phyloP scores from a whole-genome alignment of 2,113 vertebrate genomes.

The Oplegnathus fasciatus region DNA sequence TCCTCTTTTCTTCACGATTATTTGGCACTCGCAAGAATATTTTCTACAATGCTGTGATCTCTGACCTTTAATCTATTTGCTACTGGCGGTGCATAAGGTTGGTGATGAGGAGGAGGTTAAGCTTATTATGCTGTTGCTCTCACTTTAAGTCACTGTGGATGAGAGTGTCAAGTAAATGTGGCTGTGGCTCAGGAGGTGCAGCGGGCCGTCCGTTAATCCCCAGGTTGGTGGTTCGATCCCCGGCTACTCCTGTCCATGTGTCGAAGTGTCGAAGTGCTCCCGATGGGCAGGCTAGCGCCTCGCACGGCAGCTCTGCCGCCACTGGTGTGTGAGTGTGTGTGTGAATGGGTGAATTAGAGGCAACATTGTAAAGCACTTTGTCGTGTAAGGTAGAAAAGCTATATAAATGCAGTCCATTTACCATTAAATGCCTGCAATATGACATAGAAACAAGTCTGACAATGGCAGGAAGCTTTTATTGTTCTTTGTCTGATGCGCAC shows the following conservation, averaged over 20 bases:
- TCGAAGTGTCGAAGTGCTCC: no score
- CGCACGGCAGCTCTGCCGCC: no score
- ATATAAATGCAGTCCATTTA: no score
- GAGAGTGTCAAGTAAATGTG: not conserved
- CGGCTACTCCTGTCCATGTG: no score
- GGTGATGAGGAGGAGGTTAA: not conserved
- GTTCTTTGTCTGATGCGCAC: conserved; percentile 11
- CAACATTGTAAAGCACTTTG: no score
- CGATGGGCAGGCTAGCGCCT: no score
- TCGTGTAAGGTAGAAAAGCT: no score
- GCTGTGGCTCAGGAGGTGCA: no score
- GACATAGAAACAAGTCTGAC: conserved; percentile 10
- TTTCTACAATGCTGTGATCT: not conserved
- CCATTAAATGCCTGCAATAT: not conserved
- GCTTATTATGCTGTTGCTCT: not conserved
- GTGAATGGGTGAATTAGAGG: no score
- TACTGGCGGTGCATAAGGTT: not conserved
- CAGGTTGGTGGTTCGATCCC: no score
- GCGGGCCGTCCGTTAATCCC: no score
- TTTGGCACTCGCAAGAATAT: not conserved
- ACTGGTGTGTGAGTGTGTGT: no score
- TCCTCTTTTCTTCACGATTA: not conserved
- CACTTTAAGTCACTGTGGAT: not conserved
- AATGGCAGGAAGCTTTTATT: conserved; percentile 6
- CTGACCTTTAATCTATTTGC: conserved; percentile 8